These are phyloP conservation scores for Beris morrisii DNA, from an alignment of 2,888 invertebrate genomes.

Conservation along the genomic window DNA sequence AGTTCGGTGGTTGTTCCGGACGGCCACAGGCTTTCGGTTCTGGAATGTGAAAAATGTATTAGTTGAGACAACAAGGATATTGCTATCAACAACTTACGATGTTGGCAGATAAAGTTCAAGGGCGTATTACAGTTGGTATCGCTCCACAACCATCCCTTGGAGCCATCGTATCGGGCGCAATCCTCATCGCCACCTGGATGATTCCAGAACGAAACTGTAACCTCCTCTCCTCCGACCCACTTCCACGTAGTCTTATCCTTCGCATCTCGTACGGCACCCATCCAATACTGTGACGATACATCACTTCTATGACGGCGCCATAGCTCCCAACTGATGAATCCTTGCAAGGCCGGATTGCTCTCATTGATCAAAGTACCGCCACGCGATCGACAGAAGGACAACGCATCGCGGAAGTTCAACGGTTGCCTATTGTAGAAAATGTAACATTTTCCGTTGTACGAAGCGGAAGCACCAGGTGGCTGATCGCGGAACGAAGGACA, in stretches of 20 bases:
- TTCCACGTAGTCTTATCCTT: slow-evolving; percentile 80
- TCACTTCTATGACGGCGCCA: slow-evolving; percentile 91
- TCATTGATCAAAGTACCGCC: slow-evolving; percentile 88
- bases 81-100: slow-evolving; percentile 66
- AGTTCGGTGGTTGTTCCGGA: slow-evolving; percentile 91
- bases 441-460: slow-evolving; percentile 94
- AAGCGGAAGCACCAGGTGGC: slow-evolving; percentile 88
- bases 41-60: slow-evolving; percentile 50
- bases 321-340: slow-evolving; percentile 92
- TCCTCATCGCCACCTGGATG: slow-evolving; percentile 79
- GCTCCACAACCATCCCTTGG: slow-evolving; percentile 93
- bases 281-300: slow-evolving; percentile 91
- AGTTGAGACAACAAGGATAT: not conserved
- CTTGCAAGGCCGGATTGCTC: slow-evolving; percentile 90
- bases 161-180: slow-evolving; percentile 88
- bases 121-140: slow-evolving; percentile 84
- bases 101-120: slow-evolving; percentile 90
- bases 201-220: slow-evolving; percentile 91
- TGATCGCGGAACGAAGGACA: slow-evolving; percentile 92
- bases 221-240: slow-evolving; percentile 86
- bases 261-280: slow-evolving; percentile 87
- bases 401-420: slow-evolving; percentile 74
- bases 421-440: slow-evolving; percentile 90
- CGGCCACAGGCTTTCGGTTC: slow-evolving; percentile 89
- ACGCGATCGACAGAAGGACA: slow-evolving; percentile 76